Evolutionary conservation across 2,113 vertebrate species (phyloP), one percentile per base, ranked within the genome.

Genomic region (Solea senegalensis): DNA sequence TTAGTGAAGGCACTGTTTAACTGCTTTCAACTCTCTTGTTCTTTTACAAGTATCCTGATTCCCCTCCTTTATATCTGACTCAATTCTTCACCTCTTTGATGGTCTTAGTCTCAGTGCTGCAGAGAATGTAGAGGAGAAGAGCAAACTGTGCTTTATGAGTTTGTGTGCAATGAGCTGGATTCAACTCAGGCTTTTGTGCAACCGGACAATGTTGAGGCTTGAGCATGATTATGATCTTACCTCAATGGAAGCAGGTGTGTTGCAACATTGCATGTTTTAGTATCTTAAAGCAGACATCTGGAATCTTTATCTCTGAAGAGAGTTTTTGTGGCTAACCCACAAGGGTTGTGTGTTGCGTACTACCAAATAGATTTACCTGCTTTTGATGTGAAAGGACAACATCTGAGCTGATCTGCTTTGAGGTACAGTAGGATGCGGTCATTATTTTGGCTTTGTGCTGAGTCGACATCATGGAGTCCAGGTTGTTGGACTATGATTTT

Each of bases 151-250:
- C n/a, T 46, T 56, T 8, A 9, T 26, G 34, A 14, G 7, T 67
- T 57, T 9, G 41, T 11, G 26, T 57, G 55, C 2, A 3, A 13
- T 41, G 28, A 57, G 8, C 51, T 46, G 44, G 9, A 21, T 5
- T 52, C 9, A 70, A 34, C 44, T 26, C 28, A 45, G 41, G 40
- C 21, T 73, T 9, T 82, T 60, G 15, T 73, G 57, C 45, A 65
- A 66, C 60, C 40, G 44, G 26, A 7, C 63, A 9, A 12, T 63
- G 67, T 67, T 51, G 43, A 14, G 78, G 55, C 82, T 78, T 79
- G 60, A 67, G 26, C 13, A 10, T 10, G 66, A 65, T 68, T 43
- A 8, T n/a, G 44, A 74, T 82, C 73, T 78, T 58, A 72, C 79
- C 78, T 48, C 49, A 74, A 8, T 0, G 10, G 28, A 7, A 55